Conservation (phyloP, 2,113 vertebrate species). For the Ovis aries region DNA sequence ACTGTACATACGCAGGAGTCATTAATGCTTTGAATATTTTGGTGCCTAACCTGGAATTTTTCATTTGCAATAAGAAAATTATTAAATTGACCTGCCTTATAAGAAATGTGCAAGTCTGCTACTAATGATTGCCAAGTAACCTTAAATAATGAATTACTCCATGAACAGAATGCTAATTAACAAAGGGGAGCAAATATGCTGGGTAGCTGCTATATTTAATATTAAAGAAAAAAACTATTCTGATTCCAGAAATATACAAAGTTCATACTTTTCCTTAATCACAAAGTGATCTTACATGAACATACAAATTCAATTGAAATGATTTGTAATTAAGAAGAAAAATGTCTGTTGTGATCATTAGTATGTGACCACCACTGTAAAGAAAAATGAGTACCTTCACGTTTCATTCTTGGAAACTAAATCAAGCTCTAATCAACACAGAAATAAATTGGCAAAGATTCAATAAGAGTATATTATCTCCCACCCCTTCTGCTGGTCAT, state of each 20-base stretch:
- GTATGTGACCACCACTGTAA: background rate
- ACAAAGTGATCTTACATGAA: constrained; percentile 33
- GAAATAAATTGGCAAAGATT: constrained; percentile 3
- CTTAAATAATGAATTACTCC: constrained; percentile 49
- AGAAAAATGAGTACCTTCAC: constrained; percentile 33
- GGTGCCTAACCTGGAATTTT: constrained; percentile 18
- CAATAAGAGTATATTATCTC: background rate
- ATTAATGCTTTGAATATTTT: constrained; percentile 48
- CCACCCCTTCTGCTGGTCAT: background rate
- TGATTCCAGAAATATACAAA: constrained; percentile 30
- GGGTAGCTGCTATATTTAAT: background rate
- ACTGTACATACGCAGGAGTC: background rate
- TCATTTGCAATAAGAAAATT: constrained; percentile 52
- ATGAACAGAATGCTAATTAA: constrained; percentile 49
- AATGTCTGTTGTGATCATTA: constrained; percentile 25
- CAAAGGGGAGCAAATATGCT: background rate
- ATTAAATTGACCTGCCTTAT: constrained; percentile 46
- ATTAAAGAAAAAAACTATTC: background rate
- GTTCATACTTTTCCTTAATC: constrained; percentile 13
- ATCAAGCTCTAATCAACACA: constrained; percentile 31
- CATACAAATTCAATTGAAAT: constrained; percentile 27
- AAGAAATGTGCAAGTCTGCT: constrained; percentile 23
- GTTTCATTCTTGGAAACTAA: constrained; percentile 38
- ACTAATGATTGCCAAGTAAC: constrained; percentile 47
- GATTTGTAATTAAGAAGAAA: constrained; percentile 51